Conservation (phyloP, 2,888 invertebrate species). For the Cryptocephalus moraei region DNA sequence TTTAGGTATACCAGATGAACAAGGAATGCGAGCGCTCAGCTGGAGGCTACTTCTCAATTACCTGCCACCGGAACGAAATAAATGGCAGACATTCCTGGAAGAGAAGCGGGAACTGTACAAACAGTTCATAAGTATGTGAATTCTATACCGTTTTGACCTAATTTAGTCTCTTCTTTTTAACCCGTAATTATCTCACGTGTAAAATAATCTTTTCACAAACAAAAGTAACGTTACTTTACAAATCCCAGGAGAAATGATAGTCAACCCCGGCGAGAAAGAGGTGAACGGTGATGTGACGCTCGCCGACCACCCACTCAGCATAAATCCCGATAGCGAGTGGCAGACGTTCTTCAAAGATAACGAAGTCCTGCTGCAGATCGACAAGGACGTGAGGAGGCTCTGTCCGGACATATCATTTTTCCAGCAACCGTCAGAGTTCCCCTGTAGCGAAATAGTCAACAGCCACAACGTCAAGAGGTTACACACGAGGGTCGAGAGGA, state of each 20-base stretch:
- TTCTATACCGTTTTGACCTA: neutral
- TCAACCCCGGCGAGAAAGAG: constrained; percentile 61
- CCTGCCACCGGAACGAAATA: constrained; percentile 56
- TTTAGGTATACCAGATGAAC: constrained; percentile 80
- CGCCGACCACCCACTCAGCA: constrained; percentile 84
- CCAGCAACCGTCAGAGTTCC: constrained; percentile 87
- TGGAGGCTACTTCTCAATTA: constrained; percentile 87
- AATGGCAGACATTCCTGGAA: constrained; percentile 57
- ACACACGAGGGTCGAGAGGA: constrained; percentile 80
- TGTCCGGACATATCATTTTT: constrained; percentile 98
- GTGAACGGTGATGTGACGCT: constrained; percentile 49
- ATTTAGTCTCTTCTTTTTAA: too few species aligned
- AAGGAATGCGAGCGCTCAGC: constrained; percentile 68
- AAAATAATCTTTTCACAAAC: too few species aligned
- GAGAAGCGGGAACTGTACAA: constrained; percentile 73
- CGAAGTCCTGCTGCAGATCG: constrained; percentile 93
- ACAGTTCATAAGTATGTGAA: constrained; percentile 59
- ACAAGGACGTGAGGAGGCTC: constrained; percentile 89
- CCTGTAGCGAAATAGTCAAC: constrained; percentile 70
- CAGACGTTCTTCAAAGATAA: constrained; percentile 94
- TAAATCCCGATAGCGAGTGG: constrained; percentile 95
- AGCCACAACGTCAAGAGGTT: constrained; percentile 71
- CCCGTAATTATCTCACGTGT: too few species aligned
- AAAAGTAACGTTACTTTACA: too few species aligned
- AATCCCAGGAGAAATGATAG: constrained; percentile 69